Percentiles rank a stretch among this genome's conserved stretches.
phyloP scores from a whole-genome alignment of 2,797 vertebrate genomes.

The Chiroxiphia lanceolata region DNA sequence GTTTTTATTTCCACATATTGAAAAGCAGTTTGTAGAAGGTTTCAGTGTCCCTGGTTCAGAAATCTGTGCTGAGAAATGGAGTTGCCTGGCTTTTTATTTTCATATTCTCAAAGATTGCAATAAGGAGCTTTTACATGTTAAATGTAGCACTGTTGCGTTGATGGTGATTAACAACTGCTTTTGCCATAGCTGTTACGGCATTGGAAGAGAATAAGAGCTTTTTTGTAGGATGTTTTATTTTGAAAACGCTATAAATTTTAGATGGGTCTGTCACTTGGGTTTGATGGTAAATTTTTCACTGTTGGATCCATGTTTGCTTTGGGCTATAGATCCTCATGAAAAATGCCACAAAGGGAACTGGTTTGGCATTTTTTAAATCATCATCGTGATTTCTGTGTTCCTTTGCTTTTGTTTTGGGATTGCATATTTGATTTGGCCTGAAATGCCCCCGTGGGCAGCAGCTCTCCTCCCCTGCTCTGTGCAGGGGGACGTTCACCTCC shows the following conservation, averaged over 20 bases:
- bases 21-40: conserved; percentile 12
- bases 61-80: conserved; percentile 11
- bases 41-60: conserved; percentile 32
- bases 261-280: neutral
- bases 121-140: conserved; percentile 31
- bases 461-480: neutral
- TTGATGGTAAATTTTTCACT: neutral
- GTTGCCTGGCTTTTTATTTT: conserved; percentile 37
- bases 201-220: neutral
- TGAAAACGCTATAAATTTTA: neutral
- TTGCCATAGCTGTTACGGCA: conserved; percentile 22
- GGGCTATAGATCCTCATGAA: conserved; percentile 22
- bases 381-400: neutral
- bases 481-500: neutral
- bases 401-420: conserved; percentile 19
- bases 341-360: conserved; percentile 57
- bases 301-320: conserved; percentile 49
- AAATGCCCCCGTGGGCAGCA: neutral
- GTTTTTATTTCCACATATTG: conserved; percentile 28
- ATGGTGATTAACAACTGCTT: neutral
- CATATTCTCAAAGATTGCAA: neutral
- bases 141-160: neutral
- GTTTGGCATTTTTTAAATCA: conserved; percentile 17
- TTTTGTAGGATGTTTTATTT: neutral
- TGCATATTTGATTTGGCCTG: neutral